Percentiles rank a stretch among this genome's conserved stretches.
Evolutionary conservation across 2,888 invertebrate species (phyloP).

Genomic region (Perizoma flavofasciatum): DNA sequence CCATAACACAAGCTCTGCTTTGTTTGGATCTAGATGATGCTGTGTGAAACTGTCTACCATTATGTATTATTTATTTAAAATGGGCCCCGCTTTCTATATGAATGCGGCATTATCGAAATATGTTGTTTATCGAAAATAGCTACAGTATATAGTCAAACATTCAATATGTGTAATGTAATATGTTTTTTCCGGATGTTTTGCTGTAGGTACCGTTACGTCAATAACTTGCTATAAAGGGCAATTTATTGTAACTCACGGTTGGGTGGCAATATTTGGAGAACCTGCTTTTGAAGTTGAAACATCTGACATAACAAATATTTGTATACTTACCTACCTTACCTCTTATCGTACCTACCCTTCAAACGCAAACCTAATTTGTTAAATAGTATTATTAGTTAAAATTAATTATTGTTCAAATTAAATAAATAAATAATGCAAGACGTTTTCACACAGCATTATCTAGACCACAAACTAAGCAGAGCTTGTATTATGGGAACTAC

Average conservation of each 20-base stretch:
- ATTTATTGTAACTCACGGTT: slow-evolving; percentile 28
- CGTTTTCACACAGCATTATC: too few species aligned
- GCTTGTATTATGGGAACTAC: too few species aligned
- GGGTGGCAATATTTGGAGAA: background rate
- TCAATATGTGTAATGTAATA: slow-evolving; percentile 33
- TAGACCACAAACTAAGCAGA: too few species aligned
- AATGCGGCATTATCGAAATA: slow-evolving; percentile 18
- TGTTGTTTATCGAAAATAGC: slow-evolving; percentile 37
- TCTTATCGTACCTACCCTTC: background rate
- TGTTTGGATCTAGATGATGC: too few species aligned
- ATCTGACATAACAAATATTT: slow-evolving; percentile 9
- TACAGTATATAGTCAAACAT: slow-evolving; percentile 31
- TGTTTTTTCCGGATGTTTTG: slow-evolving; percentile 34
- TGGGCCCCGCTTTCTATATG: background rate
- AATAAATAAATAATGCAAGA: too few species aligned
- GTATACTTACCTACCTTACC: too few species aligned
- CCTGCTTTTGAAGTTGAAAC: slow-evolving; percentile 18
- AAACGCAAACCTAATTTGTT: too few species aligned
- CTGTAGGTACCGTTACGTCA: slow-evolving; percentile 27
- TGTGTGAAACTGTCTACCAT: too few species aligned
- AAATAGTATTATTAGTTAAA: too few species aligned
- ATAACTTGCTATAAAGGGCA: slow-evolving; percentile 27
- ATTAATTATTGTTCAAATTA: too few species aligned
- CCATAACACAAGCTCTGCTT: too few species aligned
- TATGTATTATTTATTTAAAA: too few species aligned